These are phyloP conservation scores for Carposina sasakii DNA, from an alignment of 1,140 invertebrate genomes.

Conservation along the genomic window DNA sequence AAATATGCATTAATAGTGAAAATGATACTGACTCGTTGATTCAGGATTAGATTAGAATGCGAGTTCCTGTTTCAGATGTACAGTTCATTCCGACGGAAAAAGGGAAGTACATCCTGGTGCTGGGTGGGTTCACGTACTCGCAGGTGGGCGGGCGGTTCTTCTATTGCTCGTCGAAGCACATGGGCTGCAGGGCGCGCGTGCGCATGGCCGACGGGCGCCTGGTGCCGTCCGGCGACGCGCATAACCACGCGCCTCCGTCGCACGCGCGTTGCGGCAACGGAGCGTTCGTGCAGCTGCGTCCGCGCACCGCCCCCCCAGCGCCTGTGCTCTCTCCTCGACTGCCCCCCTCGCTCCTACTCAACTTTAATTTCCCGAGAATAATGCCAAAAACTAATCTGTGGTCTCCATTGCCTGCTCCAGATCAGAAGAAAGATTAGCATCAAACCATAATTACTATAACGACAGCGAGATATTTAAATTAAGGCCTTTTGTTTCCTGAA, in stretches of 20 bases:
- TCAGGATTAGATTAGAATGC: too few relatives aligned
- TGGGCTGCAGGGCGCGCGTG: conserved; percentile 58
- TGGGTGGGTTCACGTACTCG: conserved; percentile 62
- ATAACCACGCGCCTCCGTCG: conserved; percentile 59
- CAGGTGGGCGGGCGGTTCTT: conserved; percentile 65
- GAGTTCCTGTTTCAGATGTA: conserved; percentile 47
- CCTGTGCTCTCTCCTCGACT: conserved; percentile 39
- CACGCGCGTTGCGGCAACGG: conserved; percentile 62
- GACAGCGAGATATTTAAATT: too few relatives aligned
- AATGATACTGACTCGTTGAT: too few relatives aligned
- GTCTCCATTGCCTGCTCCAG: conserved; percentile 36
- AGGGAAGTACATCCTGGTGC: conserved; percentile 62
- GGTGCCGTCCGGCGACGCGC: conserved; percentile 48
- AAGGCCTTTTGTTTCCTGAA: too few relatives aligned
- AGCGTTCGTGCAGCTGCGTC: conserved; percentile 56
- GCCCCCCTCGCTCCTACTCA: conserved; percentile 46
- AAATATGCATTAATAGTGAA: too few relatives aligned
- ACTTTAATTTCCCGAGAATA: conserved; percentile 53
- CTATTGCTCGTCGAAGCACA: conserved; percentile 66
- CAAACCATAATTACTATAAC: too few relatives aligned
- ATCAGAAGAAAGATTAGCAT: conserved; percentile 55
- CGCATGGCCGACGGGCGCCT: conserved; percentile 48
- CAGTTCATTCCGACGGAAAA: conserved; percentile 67
- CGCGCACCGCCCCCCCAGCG: conserved; percentile 32
- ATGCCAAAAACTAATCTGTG: conserved; percentile 59